Conservation (phyloP, 2,888 invertebrate genomes). For the Ormia ochracea region DNA sequence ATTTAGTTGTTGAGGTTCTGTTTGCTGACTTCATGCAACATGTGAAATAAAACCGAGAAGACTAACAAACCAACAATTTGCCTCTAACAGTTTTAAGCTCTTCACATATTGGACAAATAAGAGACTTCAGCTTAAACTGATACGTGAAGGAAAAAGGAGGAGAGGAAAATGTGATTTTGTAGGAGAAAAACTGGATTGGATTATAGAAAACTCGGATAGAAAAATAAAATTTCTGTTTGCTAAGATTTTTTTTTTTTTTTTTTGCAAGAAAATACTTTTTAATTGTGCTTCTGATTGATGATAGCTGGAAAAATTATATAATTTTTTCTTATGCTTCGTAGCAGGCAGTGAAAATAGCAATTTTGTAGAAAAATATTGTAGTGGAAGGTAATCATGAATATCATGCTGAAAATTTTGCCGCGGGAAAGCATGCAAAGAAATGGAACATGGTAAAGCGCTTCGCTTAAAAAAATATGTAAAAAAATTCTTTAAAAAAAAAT, state of each 20-base stretch:
- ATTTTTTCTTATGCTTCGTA: background rate
- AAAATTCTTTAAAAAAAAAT: no score
- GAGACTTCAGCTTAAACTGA: background rate
- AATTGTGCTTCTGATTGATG: slow-evolving; percentile 20
- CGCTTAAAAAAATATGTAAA: no score
- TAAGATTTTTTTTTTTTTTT: background rate
- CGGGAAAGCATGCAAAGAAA: no score
- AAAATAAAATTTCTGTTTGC: background rate
- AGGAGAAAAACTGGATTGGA: slow-evolving; percentile 19
- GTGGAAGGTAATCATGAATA: no score
- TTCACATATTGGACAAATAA: slow-evolving; percentile 22
- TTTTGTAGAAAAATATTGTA: background rate
- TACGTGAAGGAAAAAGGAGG: background rate
- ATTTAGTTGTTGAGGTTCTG: slow-evolving; percentile 61
- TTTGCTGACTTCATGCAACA: slow-evolving; percentile 25
- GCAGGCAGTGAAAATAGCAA: background rate
- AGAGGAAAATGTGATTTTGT: slow-evolving; percentile 7
- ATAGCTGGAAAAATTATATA: background rate
- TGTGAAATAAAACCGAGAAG: background rate
- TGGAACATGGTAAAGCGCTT: no score
- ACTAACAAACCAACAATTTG: slow-evolving; percentile 1
- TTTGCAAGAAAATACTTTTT: background rate
- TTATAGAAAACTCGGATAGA: background rate
- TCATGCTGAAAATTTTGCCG: no score
- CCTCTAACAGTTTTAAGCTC: slow-evolving; percentile 14